Base-by-base conservation (phyloP, 2,888 invertebrate genomes). In the Julus scanicus region DNA sequence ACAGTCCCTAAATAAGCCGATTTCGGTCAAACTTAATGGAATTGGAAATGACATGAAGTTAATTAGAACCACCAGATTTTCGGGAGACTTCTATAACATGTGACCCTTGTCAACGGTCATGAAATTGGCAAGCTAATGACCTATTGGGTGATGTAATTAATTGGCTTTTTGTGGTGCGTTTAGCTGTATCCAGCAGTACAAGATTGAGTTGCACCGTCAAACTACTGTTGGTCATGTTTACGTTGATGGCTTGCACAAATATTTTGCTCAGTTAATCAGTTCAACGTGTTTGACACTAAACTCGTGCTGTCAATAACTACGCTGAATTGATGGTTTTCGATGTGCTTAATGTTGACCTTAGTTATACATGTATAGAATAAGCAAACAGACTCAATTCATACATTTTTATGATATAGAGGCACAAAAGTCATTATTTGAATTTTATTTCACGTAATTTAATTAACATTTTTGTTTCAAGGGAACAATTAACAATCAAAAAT, bases 11-110 rank as follows among this genome's bases (percentile, higher is more conserved):
- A 57, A 57, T 57, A 57, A 57, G 57, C 57, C 57, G 57, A 57
- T 57, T 57, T 57, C 57, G 57, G 57, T 57, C 57, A 57, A 57
- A 57, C 57, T 57, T 57, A 57, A 57, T 57, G 57, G 57, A 57
- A 57, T 57, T 57, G 57, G 57, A 57, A 57, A 57, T 57, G 57
- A 57, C 57, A 57, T 57, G 57, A 57, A 57, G 57, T 57, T 57
- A 57, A 57, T 57, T 57, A 57, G 57, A 17, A 57, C 57, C 57
- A 57, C 57, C 57, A 57, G 57, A 57, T 53, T 57, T 57, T 57
- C 57, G n/a, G 17, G 57, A n/a, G 57, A 57, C 57, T 15, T 57
- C 57, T 57, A 57, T 57, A 57, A 57, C 57, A 57, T 57, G 57
- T 57, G 57, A 57, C 57, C 57, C 57, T 57, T 57, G 57, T 57